phyloP scores from a whole-genome alignment of 2,888 invertebrate genomes.

The Cephus spinipes region DNA sequence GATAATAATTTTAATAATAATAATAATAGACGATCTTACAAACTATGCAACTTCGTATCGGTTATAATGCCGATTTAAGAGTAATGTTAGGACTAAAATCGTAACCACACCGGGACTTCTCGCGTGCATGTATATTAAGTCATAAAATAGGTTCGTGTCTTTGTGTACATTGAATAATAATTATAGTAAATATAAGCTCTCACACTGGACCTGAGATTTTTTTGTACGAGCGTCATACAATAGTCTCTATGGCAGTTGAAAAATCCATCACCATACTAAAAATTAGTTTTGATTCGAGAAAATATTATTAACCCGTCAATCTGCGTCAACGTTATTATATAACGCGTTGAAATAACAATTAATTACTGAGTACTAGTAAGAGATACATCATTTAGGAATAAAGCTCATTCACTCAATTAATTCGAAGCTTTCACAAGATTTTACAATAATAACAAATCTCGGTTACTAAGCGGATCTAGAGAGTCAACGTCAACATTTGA shows the following conservation, averaged over 20 bases:
- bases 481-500: conserved; percentile 21
- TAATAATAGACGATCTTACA: neutral
- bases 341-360: neutral
- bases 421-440: neutral
- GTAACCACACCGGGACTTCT: neutral
- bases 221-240: neutral
- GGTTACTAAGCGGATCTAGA: conserved; percentile 17
- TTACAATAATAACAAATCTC: neutral
- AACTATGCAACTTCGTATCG: neutral
- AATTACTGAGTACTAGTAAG: neutral
- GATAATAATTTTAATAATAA: neutral
- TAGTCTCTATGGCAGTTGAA: neutral
- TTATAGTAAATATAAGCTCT: neutral
- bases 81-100: neutral
- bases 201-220: neutral
- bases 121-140: neutral
- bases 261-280: neutral
- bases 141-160: neutral
- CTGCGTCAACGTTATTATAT: conserved; percentile 1
- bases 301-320: neutral
- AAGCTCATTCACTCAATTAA: neutral
- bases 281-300: neutral
- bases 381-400: neutral
- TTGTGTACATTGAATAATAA: neutral
- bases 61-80: neutral